Percentiles rank a stretch among this genome's conserved stretches.
phyloP scores from a whole-genome alignment of 2,113 vertebrate species.

The Holacanthus passer region DNA sequence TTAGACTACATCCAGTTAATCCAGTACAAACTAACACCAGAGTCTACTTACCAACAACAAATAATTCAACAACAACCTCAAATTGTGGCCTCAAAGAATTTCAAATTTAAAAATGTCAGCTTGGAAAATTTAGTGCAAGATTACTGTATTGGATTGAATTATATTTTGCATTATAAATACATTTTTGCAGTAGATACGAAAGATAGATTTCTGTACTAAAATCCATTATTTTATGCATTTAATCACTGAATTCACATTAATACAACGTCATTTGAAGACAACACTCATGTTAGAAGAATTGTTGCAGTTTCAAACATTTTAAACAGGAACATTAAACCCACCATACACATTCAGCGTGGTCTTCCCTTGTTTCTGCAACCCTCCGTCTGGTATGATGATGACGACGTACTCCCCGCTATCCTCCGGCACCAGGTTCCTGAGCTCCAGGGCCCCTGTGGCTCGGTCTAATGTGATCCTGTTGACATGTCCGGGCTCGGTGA shows the following conservation, averaged over 20 bases:
- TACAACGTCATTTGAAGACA: no score
- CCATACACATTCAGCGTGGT: slow-evolving; percentile 66
- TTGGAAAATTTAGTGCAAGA: not conserved
- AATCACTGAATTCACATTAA: no score
- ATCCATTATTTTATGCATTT: no score
- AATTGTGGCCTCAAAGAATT: not conserved
- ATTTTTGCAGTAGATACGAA: no score
- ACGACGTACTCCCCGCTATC: slow-evolving; percentile 72
- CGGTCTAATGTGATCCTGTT: slow-evolving; percentile 67
- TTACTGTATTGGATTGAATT: not conserved
- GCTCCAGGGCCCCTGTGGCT: slow-evolving; percentile 73
- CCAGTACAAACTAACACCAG: not conserved
- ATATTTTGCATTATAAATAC: not conserved
- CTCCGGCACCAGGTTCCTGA: slow-evolving; percentile 62
- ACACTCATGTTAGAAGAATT: no score
- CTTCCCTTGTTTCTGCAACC: slow-evolving; percentile 43
- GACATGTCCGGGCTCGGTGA: not conserved
- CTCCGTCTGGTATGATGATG: slow-evolving; percentile 48
- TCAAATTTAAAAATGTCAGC: not conserved
- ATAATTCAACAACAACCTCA: not conserved
- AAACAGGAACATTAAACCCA: slow-evolving; percentile 24
- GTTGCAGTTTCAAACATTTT: no score
- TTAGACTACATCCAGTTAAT: not conserved
- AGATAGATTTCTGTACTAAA: no score
- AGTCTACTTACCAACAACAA: not conserved